Conservation (phyloP, 1,140 invertebrate genomes). For the Euwallacea fornicatus region DNA sequence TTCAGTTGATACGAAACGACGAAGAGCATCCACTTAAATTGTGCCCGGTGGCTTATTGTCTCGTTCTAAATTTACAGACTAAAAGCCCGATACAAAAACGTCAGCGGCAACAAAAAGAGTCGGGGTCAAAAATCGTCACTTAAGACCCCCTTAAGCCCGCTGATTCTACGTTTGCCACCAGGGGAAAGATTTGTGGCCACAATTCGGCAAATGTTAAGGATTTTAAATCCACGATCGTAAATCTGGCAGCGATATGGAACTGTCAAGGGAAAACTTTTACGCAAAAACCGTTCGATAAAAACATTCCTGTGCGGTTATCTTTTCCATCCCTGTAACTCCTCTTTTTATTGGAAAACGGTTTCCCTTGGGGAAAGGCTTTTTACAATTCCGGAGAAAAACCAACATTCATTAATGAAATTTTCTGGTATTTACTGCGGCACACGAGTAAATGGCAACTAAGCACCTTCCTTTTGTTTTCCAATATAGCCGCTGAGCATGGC, state of each 20-base stretch:
- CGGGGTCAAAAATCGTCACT: constrained; percentile 7
- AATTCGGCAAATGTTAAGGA: constrained; percentile 15
- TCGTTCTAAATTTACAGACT: too few relatives aligned
- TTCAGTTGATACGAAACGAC: constrained; percentile 5
- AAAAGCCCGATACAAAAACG: too few relatives aligned
- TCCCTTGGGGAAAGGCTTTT: not conserved
- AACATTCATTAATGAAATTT: too few relatives aligned
- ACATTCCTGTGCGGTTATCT: constrained; percentile 2
- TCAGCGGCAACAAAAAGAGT: not conserved
- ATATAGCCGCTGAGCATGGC: too few relatives aligned
- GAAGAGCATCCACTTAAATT: not conserved
- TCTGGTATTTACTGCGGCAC: too few relatives aligned
- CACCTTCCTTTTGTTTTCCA: too few relatives aligned
- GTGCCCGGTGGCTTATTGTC: too few relatives aligned
- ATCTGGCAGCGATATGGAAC: constrained; percentile 21
- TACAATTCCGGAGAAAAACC: too few relatives aligned
- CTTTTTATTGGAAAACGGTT: not conserved
- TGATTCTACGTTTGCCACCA: not conserved
- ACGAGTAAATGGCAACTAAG: too few relatives aligned
- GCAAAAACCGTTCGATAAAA: constrained; percentile 16
- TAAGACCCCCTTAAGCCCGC: constrained; percentile 4
- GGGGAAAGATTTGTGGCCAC: constrained; percentile 18
- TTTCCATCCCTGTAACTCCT: not conserved
- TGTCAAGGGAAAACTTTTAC: constrained; percentile 15
- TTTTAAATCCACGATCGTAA: constrained; percentile 13